These are phyloP conservation scores for Drosophila siamana DNA, from an alignment of 2,888 invertebrate genomes.

Conservation along the genomic window DNA sequence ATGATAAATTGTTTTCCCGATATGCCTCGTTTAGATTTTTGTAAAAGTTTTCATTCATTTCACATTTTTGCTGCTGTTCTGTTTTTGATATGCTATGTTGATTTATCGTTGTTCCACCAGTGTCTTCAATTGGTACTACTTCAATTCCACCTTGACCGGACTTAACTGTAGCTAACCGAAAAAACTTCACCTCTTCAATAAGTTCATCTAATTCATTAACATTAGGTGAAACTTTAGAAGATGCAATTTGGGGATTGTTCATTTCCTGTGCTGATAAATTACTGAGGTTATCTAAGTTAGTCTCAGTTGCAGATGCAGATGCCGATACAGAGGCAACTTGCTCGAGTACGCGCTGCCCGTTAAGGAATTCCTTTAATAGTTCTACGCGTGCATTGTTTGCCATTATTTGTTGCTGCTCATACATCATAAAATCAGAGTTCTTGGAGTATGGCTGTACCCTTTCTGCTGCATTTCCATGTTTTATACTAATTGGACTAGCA, in stretches of 20 bases:
- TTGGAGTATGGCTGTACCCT: conserved; percentile 61
- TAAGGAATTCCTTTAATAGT: conserved; percentile 73
- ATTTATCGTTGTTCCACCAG: conserved; percentile 70
- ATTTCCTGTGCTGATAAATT: conserved; percentile 34
- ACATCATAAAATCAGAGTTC: conserved; percentile 73
- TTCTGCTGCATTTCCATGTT: conserved; percentile 20
- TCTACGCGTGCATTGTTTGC: conserved; percentile 76
- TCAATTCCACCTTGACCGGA: conserved; percentile 73
- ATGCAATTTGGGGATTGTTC: neutral
- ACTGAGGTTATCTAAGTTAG: conserved; percentile 43
- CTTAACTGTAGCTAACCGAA: conserved; percentile 82
- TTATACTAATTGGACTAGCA: neutral
- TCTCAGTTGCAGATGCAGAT: conserved; percentile 6
- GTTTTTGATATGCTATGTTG: conserved; percentile 29
- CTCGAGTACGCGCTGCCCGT: conserved; percentile 58
- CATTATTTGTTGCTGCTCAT: conserved; percentile 71
- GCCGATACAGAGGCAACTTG: conserved; percentile 50
- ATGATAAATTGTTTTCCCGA: conserved; percentile 88
- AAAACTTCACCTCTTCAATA: conserved; percentile 77
- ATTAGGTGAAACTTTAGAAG: conserved; percentile 15
- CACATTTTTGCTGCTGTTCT: conserved; percentile 85
- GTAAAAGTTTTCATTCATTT: conserved; percentile 95
- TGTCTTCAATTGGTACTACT: conserved; percentile 81
- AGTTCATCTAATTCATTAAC: conserved; percentile 40
- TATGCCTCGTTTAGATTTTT: conserved; percentile 95